Percentiles rank a stretch among this genome's conserved stretches.
Evolutionary conservation across 2,797 vertebrate genomes (phyloP).

Genomic region (Heliangelus exortis): DNA sequence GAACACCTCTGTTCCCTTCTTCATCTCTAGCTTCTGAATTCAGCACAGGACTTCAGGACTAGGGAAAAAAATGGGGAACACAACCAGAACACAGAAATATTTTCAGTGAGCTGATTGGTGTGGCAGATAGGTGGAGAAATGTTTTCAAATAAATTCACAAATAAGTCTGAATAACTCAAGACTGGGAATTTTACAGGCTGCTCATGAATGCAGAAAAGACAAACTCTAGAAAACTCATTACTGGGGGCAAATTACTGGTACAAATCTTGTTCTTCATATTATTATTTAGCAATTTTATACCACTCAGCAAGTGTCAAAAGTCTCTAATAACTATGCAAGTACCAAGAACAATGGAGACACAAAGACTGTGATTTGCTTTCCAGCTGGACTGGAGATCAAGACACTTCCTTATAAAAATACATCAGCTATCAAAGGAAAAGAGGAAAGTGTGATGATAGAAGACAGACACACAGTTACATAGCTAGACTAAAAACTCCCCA

Average conservation of each 20-base stretch:
- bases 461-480: background rate
- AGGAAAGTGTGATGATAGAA: background rate
- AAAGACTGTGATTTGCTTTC: background rate
- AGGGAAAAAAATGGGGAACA: background rate
- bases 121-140: background rate
- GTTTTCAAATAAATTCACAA: slow-evolving; percentile 33
- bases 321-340: background rate
- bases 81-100: background rate
- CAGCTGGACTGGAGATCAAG: background rate
- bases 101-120: background rate
- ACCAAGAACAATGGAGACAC: background rate
- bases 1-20: background rate
- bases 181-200: background rate
- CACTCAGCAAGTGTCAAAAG: background rate
- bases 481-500: background rate
- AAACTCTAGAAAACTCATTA: background rate
- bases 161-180: slow-evolving; percentile 37
- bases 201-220: background rate
- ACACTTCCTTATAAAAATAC: background rate
- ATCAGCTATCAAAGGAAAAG: background rate
- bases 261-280: background rate
- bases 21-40: background rate
- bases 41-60: background rate
- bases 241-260: slow-evolving; percentile 15
- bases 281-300: slow-evolving; percentile 14